Base-by-base conservation (phyloP, 2,888 invertebrate genomes). In the Tolmerus cingulatus region DNA sequence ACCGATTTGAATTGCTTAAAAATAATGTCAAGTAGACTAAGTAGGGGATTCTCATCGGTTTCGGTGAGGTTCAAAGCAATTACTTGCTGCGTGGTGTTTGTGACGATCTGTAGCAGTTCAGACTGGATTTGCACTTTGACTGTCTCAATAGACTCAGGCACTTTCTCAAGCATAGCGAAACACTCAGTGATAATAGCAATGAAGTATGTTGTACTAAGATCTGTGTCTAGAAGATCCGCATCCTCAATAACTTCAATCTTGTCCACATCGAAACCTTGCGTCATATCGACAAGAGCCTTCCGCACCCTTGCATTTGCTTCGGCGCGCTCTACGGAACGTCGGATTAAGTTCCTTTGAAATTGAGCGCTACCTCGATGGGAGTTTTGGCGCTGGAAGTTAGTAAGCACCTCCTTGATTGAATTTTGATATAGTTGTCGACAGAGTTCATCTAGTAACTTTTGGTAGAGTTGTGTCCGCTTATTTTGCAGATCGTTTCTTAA, bases 181-280 rank as follows among this genome's bases (percentile, higher is more conserved):
- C 98, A 97, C 91, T 98, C 97, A 0, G 98, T 95, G 74, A 98
- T 94, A 90, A 96, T 95, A 90, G 96, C 95, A 91, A 97, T 95
- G 88, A 95, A 96, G 90, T 95, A 95, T 89, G 94, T 94, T 79
- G 95, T 94, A 91, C 95, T 94, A 82, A 94, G 93, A 90, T 95
- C 95, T 1, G 94, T 94, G 91, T 95, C 94, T 27, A 93, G 90
- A n/a, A 93, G 91, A 89, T 94, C 94, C 34, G 94, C 92, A 90
- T 95, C 94, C 90, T 95, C 95, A 82, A 94, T 93, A 23, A 94
- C 92, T 89, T 94, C 94, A 0, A 91, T 91, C 86, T 92, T 92
- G 14, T 92, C 91, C 88, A 92, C 88, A 88, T 92, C 91, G 87
- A 92, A 92, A 23, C 92, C 92, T 87, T 92, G 92, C 0, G 92